A percentile compares a stretch with the other conserved stretches of the same genome.
Conservation (phyloP, 2,888 invertebrate species). For the Chrysodeixis includens region DNA sequence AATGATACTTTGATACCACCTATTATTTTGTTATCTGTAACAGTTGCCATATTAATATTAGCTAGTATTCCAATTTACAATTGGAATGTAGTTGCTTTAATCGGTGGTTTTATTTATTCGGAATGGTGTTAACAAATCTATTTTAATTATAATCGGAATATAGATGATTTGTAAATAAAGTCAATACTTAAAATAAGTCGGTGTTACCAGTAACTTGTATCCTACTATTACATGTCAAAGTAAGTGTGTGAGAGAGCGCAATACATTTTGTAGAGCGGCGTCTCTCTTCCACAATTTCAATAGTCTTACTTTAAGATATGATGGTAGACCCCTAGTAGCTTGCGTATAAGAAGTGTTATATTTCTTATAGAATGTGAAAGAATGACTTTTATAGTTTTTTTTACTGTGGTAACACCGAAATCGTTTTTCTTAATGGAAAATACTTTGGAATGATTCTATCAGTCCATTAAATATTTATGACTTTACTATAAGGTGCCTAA, state of each 20-base stretch:
- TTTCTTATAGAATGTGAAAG: background rate
- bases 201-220: background rate
- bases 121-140: constrained; percentile 34
- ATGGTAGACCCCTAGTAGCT: background rate
- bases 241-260: too few species aligned
- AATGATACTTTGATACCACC: constrained; percentile 44
- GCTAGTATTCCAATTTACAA: constrained; percentile 12
- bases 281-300: too few species aligned
- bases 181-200: constrained; percentile 32
- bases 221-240: too few species aligned
- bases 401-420: background rate
- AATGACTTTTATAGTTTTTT: background rate
- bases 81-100: constrained; percentile 17
- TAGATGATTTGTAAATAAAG: constrained; percentile 17
- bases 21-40: constrained; percentile 21
- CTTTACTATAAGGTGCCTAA: constrained; percentile 32
- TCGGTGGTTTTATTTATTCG: constrained; percentile 9
- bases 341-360: background rate
- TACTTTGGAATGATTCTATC: constrained; percentile 70
- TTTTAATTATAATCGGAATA: constrained; percentile 25
- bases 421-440: constrained; percentile 8
- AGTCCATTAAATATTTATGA: constrained; percentile 56
- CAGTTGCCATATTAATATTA: constrained; percentile 25
- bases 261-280: too few species aligned
- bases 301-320: too few species aligned